Evolutionary conservation across 2,888 invertebrate species (phyloP).

Genomic region (Harmothoe impar): DNA sequence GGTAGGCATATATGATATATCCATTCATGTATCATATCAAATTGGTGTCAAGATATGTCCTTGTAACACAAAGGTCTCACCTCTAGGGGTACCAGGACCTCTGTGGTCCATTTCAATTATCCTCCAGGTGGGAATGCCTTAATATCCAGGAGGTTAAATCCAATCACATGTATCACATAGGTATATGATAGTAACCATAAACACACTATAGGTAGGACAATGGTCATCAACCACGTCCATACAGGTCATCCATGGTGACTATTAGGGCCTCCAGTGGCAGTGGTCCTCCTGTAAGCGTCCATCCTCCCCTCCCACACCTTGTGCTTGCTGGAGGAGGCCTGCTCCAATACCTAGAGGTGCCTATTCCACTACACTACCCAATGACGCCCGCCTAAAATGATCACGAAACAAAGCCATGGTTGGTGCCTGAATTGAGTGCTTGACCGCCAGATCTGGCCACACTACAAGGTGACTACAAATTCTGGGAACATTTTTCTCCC

Average conservation of each 20-base stretch:
- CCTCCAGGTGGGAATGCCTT: not conserved
- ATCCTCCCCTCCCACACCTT: too few relatives aligned
- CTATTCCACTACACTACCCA: not conserved
- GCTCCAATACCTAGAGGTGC: not conserved
- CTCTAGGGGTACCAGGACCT: not conserved
- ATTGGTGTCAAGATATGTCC: too few relatives aligned
- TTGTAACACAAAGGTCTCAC: not conserved
- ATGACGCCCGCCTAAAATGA: not conserved
- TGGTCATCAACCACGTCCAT: not conserved
- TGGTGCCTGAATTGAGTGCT: too few relatives aligned
- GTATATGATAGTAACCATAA: not conserved
- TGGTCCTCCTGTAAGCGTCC: too few relatives aligned
- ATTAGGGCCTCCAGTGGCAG: not conserved
- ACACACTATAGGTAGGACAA: not conserved
- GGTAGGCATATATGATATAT: too few relatives aligned
- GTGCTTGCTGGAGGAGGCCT: not conserved
- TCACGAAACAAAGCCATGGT: not conserved
- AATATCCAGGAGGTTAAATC: slow-evolving; percentile 11
- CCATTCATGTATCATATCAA: too few relatives aligned
- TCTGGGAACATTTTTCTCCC: too few relatives aligned
- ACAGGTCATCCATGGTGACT: slow-evolving; percentile 14
- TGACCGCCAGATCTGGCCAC: too few relatives aligned
- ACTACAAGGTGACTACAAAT: too few relatives aligned
- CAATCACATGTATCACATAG: not conserved
- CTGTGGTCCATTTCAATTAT: not conserved